Evolutionary conservation across 1,140 invertebrate genomes (phyloP), one percentile per base, ranked within the genome.

Genomic region (Brachionus plicatilis): DNA sequence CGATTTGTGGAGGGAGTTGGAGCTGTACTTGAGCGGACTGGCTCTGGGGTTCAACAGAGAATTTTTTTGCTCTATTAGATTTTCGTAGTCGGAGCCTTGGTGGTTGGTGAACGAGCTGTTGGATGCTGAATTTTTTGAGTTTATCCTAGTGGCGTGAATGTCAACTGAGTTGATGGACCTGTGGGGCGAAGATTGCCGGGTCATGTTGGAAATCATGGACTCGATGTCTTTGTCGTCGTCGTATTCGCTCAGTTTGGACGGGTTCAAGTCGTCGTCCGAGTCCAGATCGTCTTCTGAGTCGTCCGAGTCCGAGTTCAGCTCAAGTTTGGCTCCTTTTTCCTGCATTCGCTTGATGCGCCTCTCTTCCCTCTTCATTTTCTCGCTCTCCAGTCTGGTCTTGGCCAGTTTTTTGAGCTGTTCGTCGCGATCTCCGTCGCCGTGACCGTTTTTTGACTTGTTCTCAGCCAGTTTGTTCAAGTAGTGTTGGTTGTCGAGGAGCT

Each of bases 241-340:
- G 50, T 76, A 76, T 76, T 76, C 72, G 12, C 72, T 76, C 43
- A 76, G 4, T 29, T 76, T 76, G 24, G 72, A 76, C 43, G 72
- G 72, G 50, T 76, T 76, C 12, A 76, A 29, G n/a, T 76, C 72
- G 14, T 76, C 72, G 14, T 76, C 72, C 0, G 43, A 50, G 27
- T 76, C 72, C 11, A 50, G 9, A n/a, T 76, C 45, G 11, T 76
- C 45, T 14, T 76, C 72, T 5, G 72, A 76, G n/a, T 76, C 72
- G 1, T 76, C 72, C n/a, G 72, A 50, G 9, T 50, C 14, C 68
- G 3, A 72, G 14, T 53, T 50, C 53, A 8, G 12, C 33, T 24
- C 47, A 0, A 47, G 72, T 50, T 76, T 50, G 43, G 27, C 7
- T 37, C 6, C 17, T 75, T 43, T 76, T 76, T 76, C 72, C 53